Conservation (phyloP, 2,888 invertebrate species). For the Chloroclystis v-ata region DNA sequence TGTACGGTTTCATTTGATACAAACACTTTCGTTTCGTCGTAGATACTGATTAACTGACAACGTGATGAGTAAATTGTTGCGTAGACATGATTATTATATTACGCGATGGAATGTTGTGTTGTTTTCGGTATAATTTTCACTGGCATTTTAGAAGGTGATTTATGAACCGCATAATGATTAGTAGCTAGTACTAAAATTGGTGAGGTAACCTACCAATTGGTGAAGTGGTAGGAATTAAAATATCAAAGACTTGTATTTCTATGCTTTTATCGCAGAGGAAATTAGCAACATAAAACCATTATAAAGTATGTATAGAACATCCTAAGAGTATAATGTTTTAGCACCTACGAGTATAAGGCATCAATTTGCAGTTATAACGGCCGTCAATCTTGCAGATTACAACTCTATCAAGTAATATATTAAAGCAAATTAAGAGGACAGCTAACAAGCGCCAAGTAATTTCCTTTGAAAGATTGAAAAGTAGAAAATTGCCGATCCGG, state of each 20-base stretch:
- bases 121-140: conserved; percentile 6
- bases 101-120: conserved; percentile 20
- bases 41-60: conserved; percentile 26
- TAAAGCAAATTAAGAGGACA: conserved; percentile 32
- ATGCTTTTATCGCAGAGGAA: neutral
- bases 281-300: neutral
- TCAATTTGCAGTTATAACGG: conserved; percentile 5
- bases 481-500: conserved; percentile 53
- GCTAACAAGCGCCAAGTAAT: conserved; percentile 36
- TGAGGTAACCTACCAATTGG: too few relatives aligned
- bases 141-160: neutral
- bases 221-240: too few relatives aligned
- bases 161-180: too few relatives aligned
- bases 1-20: conserved; percentile 47
- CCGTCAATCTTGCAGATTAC: conserved; percentile 6
- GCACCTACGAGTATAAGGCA: neutral
- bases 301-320: neutral
- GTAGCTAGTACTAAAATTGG: too few relatives aligned
- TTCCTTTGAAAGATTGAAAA: conserved; percentile 35
- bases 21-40: conserved; percentile 52
- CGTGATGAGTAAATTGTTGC: conserved; percentile 25
- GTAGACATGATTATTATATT: conserved; percentile 28
- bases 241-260: too few relatives aligned
- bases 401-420: conserved; percentile 2
- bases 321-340: neutral